Evolutionary conservation across 2,888 invertebrate species (phyloP).

Genomic region (Stegana nigrithorax): DNA sequence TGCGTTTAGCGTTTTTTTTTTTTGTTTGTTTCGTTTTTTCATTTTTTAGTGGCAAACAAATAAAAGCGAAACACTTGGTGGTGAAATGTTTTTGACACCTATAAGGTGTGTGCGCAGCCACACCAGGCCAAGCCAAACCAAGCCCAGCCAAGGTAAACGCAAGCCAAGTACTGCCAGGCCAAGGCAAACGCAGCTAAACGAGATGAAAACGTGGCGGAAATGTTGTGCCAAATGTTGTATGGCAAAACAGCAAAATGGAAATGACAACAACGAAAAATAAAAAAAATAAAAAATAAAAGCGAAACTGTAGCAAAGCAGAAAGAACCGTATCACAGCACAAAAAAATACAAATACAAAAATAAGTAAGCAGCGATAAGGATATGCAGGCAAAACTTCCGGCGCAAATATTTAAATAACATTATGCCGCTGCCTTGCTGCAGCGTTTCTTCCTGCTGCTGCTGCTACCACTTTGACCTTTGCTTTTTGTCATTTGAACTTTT

Average conservation of each 20-base stretch:
- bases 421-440: not conserved
- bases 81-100: slow-evolving; percentile 10
- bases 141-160: too few species aligned
- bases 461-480: not conserved
- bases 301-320: not conserved
- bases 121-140: too few species aligned
- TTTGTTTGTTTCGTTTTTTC: too few species aligned
- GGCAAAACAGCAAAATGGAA: too few species aligned
- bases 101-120: slow-evolving; percentile 6
- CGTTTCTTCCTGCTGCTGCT: not conserved
- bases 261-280: not conserved
- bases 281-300: not conserved
- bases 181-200: too few species aligned
- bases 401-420: slow-evolving; percentile 6
- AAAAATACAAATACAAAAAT: too few species aligned
- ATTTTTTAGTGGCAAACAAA: too few species aligned
- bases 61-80: not conserved
- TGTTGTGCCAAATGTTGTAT: too few species aligned
- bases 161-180: too few species aligned
- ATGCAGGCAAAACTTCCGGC: not conserved
- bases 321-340: too few species aligned
- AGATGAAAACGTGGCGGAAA: too few species aligned
- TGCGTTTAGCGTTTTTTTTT: not conserved
- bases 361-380: slow-evolving; percentile 11
- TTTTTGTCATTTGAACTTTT: not conserved